Percentiles rank a stretch among this genome's conserved stretches.
Evolutionary conservation across 2,797 vertebrate species (phyloP).

Genomic region (Graptemys geographica): DNA sequence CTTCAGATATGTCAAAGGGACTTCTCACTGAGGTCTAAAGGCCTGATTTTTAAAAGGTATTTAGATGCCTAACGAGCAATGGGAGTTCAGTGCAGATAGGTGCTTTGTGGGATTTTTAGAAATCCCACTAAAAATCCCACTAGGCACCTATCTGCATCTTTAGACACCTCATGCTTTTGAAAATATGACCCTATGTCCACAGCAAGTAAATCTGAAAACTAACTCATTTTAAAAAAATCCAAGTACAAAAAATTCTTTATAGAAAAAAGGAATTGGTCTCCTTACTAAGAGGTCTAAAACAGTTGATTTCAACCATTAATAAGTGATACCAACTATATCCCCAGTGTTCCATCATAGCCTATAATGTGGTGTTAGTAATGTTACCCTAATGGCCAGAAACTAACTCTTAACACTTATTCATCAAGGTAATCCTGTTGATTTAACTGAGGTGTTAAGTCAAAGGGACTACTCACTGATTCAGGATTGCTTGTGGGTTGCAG

Average conservation of each 20-base stretch:
- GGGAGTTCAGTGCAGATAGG: background rate
- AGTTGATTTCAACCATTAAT: background rate
- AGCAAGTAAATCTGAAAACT: background rate
- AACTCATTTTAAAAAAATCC: background rate
- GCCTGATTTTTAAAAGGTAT: background rate
- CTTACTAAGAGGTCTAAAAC: accelerated
- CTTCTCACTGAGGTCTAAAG: background rate
- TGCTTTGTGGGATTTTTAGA: too few relatives aligned
- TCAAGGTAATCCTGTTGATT: background rate
- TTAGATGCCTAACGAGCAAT: background rate
- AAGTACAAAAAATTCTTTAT: background rate
- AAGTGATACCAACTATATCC: background rate
- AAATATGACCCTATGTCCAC: background rate
- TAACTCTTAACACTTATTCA: background rate
- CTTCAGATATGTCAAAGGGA: background rate
- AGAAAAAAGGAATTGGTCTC: background rate
- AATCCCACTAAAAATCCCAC: too few relatives aligned
- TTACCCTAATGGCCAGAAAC: background rate
- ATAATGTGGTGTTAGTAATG: background rate
- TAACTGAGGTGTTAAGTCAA: background rate
- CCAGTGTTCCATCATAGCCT: background rate
- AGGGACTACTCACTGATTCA: background rate
- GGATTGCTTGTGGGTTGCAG: background rate
- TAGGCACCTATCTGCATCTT: background rate
- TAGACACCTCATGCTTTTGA: background rate